A percentile compares a stretch with the other conserved stretches of the same genome.
Conservation (phyloP, 2,888 invertebrate species). For the Melangyna quadrimaculata region DNA sequence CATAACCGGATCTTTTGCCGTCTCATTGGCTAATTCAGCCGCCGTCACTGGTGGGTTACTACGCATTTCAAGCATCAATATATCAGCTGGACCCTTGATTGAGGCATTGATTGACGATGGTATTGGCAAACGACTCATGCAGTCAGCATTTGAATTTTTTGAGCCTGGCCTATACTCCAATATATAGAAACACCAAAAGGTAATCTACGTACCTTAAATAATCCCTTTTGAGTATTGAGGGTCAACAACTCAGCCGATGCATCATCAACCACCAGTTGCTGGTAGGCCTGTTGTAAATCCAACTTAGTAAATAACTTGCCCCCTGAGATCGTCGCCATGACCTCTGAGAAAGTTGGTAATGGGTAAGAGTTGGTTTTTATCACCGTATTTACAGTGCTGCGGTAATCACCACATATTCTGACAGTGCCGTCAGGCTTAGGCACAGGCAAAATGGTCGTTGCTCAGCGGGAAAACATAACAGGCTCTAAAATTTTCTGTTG, state of each 20-base stretch:
- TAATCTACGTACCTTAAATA: no score
- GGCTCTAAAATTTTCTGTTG: constrained; percentile 13
- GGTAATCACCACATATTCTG: constrained; percentile 24
- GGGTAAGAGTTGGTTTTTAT: constrained; percentile 5
- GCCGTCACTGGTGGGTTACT: no score
- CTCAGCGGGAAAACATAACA: constrained; percentile 9
- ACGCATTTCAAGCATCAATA: constrained; percentile 18
- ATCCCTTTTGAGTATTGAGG: no score
- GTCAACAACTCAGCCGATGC: no score
- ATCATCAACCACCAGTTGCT: no score
- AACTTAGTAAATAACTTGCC: not conserved
- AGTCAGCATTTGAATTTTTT: constrained; percentile 12
- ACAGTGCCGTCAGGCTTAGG: constrained; percentile 13
- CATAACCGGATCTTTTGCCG: constrained; percentile 23
- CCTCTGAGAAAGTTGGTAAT: not conserved
- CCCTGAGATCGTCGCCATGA: constrained; percentile 14
- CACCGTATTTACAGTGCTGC: no score
- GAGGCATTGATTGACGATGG: not conserved
- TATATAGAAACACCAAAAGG: not conserved
- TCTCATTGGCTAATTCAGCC: no score
- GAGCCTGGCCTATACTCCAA: not conserved
- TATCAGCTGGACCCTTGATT: not conserved
- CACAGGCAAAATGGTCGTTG: not conserved
- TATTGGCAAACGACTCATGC: not conserved
- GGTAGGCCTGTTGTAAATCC: no score